Percentiles rank a stretch among this genome's conserved stretches.
phyloP scores from a whole-genome alignment of 1,140 invertebrate species.

The Bombus consobrinus region DNA sequence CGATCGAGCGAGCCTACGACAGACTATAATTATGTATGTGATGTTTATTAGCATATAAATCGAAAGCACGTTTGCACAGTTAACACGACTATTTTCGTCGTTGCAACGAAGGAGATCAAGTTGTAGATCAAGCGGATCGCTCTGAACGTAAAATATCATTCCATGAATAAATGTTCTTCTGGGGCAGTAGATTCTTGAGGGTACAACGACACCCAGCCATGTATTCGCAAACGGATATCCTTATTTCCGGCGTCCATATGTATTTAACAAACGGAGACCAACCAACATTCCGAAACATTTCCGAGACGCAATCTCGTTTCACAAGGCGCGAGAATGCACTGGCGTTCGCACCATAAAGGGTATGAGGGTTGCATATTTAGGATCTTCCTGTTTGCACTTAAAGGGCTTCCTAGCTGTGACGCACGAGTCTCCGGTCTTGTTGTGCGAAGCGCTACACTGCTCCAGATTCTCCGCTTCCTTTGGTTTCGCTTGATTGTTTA shows the following conservation, averaged over 20 bases:
- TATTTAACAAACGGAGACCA: slow-evolving; percentile 44
- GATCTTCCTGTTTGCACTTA: slow-evolving; percentile 60
- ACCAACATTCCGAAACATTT: slow-evolving; percentile 38
- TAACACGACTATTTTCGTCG: not conserved
- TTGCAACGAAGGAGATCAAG: not conserved
- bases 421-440: slow-evolving; percentile 31
- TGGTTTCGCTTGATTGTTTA: slow-evolving; percentile 38
- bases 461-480: slow-evolving; percentile 39
- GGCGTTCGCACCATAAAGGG: not conserved
- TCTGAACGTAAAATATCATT: slow-evolving; percentile 39
- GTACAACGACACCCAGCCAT: not conserved
- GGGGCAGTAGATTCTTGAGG: not conserved
- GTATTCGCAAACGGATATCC: slow-evolving; percentile 42
- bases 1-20: not conserved
- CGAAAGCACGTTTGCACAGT: no score
- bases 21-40: not conserved
- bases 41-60: slow-evolving; percentile 18
- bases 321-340: slow-evolving; percentile 35
- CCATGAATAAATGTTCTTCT: slow-evolving; percentile 21
- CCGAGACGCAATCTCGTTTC: slow-evolving; percentile 44
- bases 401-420: slow-evolving; percentile 30
- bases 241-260: slow-evolving; percentile 34
- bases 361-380: slow-evolving; percentile 60
- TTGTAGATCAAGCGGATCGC: not conserved
- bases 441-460: slow-evolving; percentile 11